Evolutionary conservation across 2,888 invertebrate species (phyloP).

Genomic region (Nemurella pictetii): DNA sequence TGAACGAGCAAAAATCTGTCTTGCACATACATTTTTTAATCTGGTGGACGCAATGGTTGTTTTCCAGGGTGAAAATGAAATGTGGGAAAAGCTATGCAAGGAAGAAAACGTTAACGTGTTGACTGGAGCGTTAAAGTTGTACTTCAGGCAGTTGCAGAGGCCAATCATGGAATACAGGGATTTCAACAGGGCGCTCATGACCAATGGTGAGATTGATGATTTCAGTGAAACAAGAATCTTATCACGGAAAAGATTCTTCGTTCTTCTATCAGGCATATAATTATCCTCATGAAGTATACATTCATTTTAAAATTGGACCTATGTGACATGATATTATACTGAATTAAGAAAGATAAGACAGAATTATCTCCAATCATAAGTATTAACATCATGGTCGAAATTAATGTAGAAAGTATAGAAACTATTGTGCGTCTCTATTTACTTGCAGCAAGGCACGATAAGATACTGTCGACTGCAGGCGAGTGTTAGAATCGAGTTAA

Average conservation of each 20-base stretch:
- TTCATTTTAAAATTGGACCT: not conserved
- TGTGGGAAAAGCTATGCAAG: constrained; percentile 65
- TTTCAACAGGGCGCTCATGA: not conserved
- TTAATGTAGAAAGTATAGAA: too few relatives aligned
- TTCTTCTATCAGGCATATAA: too few relatives aligned
- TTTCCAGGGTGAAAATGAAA: constrained; percentile 65
- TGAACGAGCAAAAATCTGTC: too few relatives aligned
- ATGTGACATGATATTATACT: not conserved
- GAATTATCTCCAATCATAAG: not conserved
- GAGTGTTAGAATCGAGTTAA: too few relatives aligned
- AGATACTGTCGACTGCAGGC: too few relatives aligned
- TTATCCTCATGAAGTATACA: too few relatives aligned
- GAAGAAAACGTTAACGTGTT: constrained; percentile 88
- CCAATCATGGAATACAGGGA: constrained; percentile 66
- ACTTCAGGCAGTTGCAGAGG: constrained; percentile 90
- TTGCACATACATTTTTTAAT: too few relatives aligned
- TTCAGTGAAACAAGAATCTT: too few relatives aligned
- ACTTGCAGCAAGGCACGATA: too few relatives aligned
- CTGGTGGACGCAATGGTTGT: not conserved
- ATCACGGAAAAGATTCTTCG: too few relatives aligned
- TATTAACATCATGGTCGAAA: too few relatives aligned
- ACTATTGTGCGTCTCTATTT: too few relatives aligned
- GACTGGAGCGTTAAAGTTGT: constrained; percentile 89
- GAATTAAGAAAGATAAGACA: not conserved
- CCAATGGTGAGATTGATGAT: not conserved